Evolutionary conservation across 2,888 invertebrate species (phyloP).

Genomic region (Plutella xylostella): DNA sequence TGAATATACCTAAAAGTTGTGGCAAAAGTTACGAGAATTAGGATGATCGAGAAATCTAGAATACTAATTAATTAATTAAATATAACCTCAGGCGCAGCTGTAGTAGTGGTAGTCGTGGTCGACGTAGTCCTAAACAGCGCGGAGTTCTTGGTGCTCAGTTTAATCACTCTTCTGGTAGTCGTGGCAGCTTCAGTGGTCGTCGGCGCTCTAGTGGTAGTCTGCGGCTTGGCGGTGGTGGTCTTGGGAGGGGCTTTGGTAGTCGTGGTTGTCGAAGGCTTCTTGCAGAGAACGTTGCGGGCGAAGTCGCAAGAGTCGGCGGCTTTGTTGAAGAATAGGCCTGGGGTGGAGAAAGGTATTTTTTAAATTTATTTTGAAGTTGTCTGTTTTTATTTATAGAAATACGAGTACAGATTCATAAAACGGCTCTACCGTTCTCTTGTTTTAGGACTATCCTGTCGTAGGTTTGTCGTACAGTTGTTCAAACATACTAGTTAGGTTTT

Average conservation of each 20-base stretch:
- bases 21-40: too few species aligned
- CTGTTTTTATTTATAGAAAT: too few species aligned
- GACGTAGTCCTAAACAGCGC: slow-evolving; percentile 51
- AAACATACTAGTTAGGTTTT: too few species aligned
- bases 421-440: too few species aligned
- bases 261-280: slow-evolving; percentile 68
- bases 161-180: slow-evolving; percentile 47
- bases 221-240: slow-evolving; percentile 59
- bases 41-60: too few species aligned
- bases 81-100: slow-evolving; percentile 50
- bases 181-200: slow-evolving; percentile 49
- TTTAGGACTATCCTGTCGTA: too few species aligned
- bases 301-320: slow-evolving; percentile 94
- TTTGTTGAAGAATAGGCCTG: slow-evolving; percentile 91
- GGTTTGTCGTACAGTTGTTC: too few species aligned
- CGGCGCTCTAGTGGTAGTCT: slow-evolving; percentile 45
- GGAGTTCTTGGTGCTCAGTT: slow-evolving; percentile 53
- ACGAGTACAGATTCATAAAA: too few species aligned
- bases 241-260: slow-evolving; percentile 61
- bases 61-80: too few species aligned
- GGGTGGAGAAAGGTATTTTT: slow-evolving; percentile 6
- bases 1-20: too few species aligned
- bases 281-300: slow-evolving; percentile 87
- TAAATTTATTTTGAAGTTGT: background rate
- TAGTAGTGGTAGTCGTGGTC: slow-evolving; percentile 40